Conservation (phyloP, 2,797 vertebrate genomes). For the Setipinna tenuifilis region DNA sequence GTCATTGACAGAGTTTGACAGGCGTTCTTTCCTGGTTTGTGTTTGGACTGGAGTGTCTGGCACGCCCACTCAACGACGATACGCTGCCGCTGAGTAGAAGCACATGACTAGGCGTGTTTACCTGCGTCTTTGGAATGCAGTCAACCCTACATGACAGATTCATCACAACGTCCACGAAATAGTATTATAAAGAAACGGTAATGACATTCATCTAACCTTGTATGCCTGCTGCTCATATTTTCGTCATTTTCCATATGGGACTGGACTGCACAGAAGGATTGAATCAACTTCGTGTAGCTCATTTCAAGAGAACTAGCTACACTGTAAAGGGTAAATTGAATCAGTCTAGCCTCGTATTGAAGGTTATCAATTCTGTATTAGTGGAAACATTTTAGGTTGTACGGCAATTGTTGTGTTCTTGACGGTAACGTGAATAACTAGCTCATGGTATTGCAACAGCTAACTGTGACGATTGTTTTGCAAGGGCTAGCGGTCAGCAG, state of each 20-base stretch:
- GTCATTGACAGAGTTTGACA: no score
- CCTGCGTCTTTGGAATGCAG: conserved; percentile 44
- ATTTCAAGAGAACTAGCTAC: neutral
- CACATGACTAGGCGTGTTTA: conserved; percentile 81
- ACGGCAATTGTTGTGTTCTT: neutral
- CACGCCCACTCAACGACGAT: conserved; percentile 59
- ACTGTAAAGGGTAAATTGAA: neutral
- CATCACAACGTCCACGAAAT: neutral
- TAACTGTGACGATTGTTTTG: neutral
- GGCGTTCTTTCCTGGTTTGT: conserved; percentile 37
- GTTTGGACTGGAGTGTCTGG: conserved; percentile 34
- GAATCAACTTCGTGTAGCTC: conserved; percentile 17
- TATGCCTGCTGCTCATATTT: neutral
- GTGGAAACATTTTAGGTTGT: neutral
- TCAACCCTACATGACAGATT: conserved; percentile 19
- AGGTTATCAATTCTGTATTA: neutral
- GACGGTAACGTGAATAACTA: neutral
- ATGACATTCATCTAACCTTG: neutral
- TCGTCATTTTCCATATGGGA: neutral
- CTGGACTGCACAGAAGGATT: neutral
- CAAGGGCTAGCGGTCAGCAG: conserved; percentile 9
- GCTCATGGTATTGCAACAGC: neutral
- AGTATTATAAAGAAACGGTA: neutral
- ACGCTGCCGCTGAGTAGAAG: conserved; percentile 65
- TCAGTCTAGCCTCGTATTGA: neutral